Percentiles rank a stretch among this genome's conserved stretches.
Evolutionary conservation across 2,888 invertebrate genomes (phyloP).

Genomic region (Acrobasis repandana): DNA sequence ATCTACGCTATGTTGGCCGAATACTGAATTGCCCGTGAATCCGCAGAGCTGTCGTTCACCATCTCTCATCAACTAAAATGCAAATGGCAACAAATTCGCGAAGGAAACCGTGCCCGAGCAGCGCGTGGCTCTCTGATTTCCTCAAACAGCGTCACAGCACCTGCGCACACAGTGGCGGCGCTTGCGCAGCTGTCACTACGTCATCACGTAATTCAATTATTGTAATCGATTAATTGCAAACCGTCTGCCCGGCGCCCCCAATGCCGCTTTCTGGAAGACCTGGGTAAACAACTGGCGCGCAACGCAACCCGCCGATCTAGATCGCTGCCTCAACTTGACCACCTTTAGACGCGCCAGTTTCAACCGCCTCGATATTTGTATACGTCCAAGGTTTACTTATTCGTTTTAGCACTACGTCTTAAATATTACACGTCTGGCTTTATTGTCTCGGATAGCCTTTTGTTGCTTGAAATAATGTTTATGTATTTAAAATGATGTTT

Average conservation of each 20-base stretch:
- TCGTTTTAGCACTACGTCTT: conserved; percentile 36
- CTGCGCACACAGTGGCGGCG: conserved; percentile 65
- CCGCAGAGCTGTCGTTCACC: no score
- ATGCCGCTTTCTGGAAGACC: conserved; percentile 52
- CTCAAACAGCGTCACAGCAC: conserved; percentile 60
- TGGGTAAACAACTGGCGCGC: conserved; percentile 33
- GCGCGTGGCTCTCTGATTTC: conserved; percentile 71
- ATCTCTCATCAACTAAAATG: conserved; percentile 19
- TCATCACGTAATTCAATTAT: conserved; percentile 69
- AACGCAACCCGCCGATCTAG: conserved; percentile 31
- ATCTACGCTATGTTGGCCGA: no score
- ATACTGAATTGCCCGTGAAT: no score
- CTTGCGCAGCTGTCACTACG: conserved; percentile 75
- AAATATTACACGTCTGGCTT: conserved; percentile 25
- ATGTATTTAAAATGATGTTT: no score
- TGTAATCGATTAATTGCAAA: conserved; percentile 74
- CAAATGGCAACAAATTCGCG: conserved; percentile 62
- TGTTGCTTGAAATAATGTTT: not conserved
- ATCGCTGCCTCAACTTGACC: conserved; percentile 45
- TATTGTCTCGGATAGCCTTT: not conserved
- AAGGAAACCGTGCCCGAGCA: conserved; percentile 54
- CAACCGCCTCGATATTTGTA: conserved; percentile 42
- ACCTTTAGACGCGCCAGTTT: conserved; percentile 41
- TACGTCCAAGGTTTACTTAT: conserved; percentile 46
- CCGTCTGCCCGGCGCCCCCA: conserved; percentile 57